Evolutionary conservation across 2,888 invertebrate species (phyloP).

Genomic region (Matsumyia berberina): DNA sequence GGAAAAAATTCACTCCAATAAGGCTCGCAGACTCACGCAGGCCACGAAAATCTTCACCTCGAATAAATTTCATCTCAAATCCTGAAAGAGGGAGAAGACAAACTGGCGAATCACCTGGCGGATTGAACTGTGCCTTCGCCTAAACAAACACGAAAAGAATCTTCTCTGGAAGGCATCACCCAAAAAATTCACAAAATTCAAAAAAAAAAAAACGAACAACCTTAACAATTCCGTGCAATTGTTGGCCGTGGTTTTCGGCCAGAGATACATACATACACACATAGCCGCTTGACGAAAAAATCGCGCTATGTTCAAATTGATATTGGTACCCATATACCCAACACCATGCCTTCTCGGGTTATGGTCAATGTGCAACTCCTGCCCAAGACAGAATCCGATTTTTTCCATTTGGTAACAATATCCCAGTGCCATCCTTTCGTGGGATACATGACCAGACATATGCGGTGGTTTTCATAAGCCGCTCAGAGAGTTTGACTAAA

Average conservation of each 20-base stretch:
- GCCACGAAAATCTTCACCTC: conserved; percentile 76
- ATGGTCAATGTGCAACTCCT: conserved; percentile 58
- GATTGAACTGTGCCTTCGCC: conserved; percentile 44
- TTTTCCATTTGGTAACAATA: conserved; percentile 62
- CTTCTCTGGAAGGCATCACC: conserved; percentile 44
- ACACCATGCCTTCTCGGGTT: conserved; percentile 66
- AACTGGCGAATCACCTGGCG: conserved; percentile 68
- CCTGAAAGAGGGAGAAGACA: conserved; percentile 32
- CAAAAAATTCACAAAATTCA: conserved; percentile 52
- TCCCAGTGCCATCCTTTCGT: conserved; percentile 43
- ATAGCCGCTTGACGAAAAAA: conserved; percentile 65
- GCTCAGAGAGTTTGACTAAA: conserved; percentile 74
- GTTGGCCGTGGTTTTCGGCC: conserved; percentile 29
- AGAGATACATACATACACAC: conserved; percentile 12
- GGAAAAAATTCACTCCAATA: conserved; percentile 66
- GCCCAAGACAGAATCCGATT: conserved; percentile 41
- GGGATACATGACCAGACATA: conserved; percentile 39
- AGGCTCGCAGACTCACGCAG: conserved; percentile 56
- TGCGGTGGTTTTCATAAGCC: conserved; percentile 38
- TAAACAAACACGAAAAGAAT: conserved; percentile 65
- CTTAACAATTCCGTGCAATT: conserved; percentile 58
- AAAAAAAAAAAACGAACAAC: conserved; percentile 1
- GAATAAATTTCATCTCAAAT: conserved; percentile 71
- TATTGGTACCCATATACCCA: conserved; percentile 42
- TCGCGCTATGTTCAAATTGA: conserved; percentile 71